Evolutionary conservation across 2,797 vertebrate genomes (phyloP), one percentile per base, ranked within the genome.

Genomic region (Protosalanx chinensis): DNA sequence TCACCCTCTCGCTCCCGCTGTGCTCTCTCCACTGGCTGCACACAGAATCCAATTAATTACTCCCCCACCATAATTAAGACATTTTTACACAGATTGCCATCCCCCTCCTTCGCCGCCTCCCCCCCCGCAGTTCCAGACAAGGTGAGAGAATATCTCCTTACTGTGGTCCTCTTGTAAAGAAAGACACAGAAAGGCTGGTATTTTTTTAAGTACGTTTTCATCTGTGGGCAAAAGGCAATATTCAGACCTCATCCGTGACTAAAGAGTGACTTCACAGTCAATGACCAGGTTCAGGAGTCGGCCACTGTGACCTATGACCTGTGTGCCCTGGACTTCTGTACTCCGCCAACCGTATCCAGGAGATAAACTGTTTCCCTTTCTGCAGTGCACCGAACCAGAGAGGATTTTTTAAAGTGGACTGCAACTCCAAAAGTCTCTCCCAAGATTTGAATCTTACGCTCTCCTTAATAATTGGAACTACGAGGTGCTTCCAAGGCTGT

Each of bases 31-130:
- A 5, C 59, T 75, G 65, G 78, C 80, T 75, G 74, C 72, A 79
- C 75, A 77, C 73, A 3, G 60, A 86, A 74, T 79, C 82, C 76
- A 75, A 84, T 89, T 87, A 84, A 83, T 87, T 85, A 82, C 72
- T 59, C 80, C 76, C 75, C 67, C 66, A 78, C 64, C 64, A 80
- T 88, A 83, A 87, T 87, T 86, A 89, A 84, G 86, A 81, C 88
- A 83, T 85, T 86, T 85, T 84, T 77, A 57, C 51, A 15, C 77
- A 75, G 79, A 81, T 86, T 84, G 80, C 83, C 69, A 71, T 75
- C 49, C 65, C 78, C 75, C 68, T 67, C 81, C 68, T 27, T 27
- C 23, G 23, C 23, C 23, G 23, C 57, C 67, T 1, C 15, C 5
- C 13, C 51, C 16, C 12, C 30, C 63, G 51, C 66, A 72, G 77